Conservation (phyloP, 2,888 invertebrate species). For the Polyommatus icarus region DNA sequence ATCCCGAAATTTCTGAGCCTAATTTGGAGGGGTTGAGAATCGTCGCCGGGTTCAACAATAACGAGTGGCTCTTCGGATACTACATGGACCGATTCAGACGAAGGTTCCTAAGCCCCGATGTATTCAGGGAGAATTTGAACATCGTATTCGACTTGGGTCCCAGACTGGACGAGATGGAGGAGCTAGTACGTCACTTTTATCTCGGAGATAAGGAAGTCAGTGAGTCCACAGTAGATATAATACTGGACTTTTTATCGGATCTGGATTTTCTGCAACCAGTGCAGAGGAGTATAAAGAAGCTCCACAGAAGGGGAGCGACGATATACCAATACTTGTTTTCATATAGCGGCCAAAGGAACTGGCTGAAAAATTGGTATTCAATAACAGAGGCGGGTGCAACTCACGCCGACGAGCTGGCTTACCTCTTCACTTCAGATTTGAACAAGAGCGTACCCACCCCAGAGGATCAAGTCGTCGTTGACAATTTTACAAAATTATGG, state of each 20-base stretch:
- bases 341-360: constrained; percentile 42
- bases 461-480: constrained; percentile 50
- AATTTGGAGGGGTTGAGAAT: neutral
- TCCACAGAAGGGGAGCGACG: constrained; percentile 43
- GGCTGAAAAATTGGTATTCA: constrained; percentile 20
- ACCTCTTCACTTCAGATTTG: constrained; percentile 27
- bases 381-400: neutral
- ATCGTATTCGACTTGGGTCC: constrained; percentile 38
- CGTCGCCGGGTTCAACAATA: constrained; percentile 22
- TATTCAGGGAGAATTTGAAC: constrained; percentile 27
- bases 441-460: constrained; percentile 38
- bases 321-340: constrained; percentile 47
- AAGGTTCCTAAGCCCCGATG: neutral
- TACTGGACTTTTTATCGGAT: constrained; percentile 43
- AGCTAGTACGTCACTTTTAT: constrained; percentile 49
- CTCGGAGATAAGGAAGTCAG: constrained; percentile 48
- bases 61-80: constrained; percentile 10
- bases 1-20: constrained; percentile 25
- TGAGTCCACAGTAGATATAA: constrained; percentile 36
- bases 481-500: constrained; percentile 48
- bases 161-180: constrained; percentile 43
- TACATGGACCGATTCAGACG: constrained; percentile 23
- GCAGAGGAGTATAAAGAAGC: constrained; percentile 39
- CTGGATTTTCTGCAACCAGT: constrained; percentile 44
- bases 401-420: constrained; percentile 30